phyloP scores from a whole-genome alignment of 2,888 invertebrate genomes.

The Amblyteles armatorius region DNA sequence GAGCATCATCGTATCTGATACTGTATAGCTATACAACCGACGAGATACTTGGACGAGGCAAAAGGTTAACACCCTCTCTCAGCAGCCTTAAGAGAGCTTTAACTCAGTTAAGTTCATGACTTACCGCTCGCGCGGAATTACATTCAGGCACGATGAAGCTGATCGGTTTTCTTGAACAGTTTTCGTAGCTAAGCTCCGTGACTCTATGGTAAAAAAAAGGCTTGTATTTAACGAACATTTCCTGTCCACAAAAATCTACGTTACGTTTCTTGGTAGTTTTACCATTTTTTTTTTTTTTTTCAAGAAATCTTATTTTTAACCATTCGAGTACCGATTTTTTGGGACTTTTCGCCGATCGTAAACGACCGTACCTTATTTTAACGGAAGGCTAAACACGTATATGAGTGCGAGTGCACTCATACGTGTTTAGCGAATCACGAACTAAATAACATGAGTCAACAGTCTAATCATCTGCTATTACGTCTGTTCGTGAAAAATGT shows the following conservation, averaged over 20 bases:
- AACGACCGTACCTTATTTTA: too few relatives aligned
- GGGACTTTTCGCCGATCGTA: too few relatives aligned
- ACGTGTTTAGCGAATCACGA: too few relatives aligned
- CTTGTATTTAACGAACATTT: neutral
- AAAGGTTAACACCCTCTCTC: constrained; percentile 80
- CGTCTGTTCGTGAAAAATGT: too few relatives aligned
- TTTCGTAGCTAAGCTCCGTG: neutral
- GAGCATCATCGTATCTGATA: constrained; percentile 23
- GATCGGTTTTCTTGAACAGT: constrained; percentile 2
- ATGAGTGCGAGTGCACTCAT: too few relatives aligned
- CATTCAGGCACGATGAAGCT: constrained; percentile 1
- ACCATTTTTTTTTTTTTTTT: neutral
- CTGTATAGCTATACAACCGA: constrained; percentile 13
- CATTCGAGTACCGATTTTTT: too few relatives aligned
- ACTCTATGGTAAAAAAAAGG: neutral
- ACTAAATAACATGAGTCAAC: too few relatives aligned
- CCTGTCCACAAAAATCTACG: neutral
- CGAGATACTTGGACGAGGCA: constrained; percentile 62
- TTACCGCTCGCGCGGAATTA: constrained; percentile 48
- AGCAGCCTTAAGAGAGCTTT: constrained; percentile 75
- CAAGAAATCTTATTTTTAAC: too few relatives aligned
- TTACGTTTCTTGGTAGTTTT: neutral
- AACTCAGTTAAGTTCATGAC: constrained; percentile 77
- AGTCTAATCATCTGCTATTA: too few relatives aligned
- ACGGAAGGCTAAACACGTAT: too few relatives aligned